phyloP scores from a whole-genome alignment of 2,797 vertebrate genomes.

The Pipistrellus nathusii region DNA sequence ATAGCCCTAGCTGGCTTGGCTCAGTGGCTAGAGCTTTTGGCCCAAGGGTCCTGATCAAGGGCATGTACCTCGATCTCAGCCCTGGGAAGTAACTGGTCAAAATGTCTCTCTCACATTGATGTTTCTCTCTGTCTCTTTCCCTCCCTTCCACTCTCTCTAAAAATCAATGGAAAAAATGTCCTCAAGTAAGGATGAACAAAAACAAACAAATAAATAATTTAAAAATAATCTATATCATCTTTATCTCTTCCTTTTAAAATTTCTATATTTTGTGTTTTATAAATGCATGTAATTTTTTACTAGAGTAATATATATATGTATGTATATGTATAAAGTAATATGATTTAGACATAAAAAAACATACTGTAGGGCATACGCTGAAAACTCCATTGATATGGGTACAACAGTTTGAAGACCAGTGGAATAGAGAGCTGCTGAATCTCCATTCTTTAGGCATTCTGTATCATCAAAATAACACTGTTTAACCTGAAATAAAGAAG shows the following conservation, averaged over 20 bases:
- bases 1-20: neutral
- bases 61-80: too few relatives aligned
- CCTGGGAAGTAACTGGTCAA: too few relatives aligned
- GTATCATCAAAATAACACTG: constrained; percentile 7
- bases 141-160: too few relatives aligned
- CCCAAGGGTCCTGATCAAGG: too few relatives aligned
- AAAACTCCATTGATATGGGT: neutral
- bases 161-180: too few relatives aligned
- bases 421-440: neutral
- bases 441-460: neutral
- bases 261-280: constrained; percentile 41
- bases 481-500: constrained; percentile 35
- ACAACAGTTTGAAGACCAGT: constrained; percentile 29
- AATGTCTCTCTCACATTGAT: too few relatives aligned
- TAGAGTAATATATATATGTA: neutral
- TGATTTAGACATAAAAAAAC: neutral
- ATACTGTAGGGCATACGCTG: neutral
- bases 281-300: neutral
- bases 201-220: neutral
- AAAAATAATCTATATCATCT: neutral
- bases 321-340: neutral
- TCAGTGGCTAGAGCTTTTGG: too few relatives aligned
- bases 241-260: constrained; percentile 37
- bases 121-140: too few relatives aligned
- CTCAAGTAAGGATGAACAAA: too few relatives aligned